Evolutionary conservation across 1,140 invertebrate species (phyloP), one percentile per base, ranked within the genome.

Genomic region (Papilio polytes): DNA sequence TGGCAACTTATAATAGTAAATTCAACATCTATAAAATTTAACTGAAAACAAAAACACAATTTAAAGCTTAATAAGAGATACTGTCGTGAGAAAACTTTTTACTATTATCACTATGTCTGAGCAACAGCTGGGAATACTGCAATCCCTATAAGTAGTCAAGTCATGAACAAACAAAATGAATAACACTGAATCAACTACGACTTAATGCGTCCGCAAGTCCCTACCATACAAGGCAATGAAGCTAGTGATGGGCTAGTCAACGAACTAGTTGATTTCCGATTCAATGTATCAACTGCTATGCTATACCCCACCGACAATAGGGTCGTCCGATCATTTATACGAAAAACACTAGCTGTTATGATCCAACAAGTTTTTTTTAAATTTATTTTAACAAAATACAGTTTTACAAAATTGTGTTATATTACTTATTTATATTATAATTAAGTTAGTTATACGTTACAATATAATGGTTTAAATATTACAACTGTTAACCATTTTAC

Each of bases 101-200:
- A 78, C n/a, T n/a, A 22, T 8, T 63, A 63, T 31, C 44, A 46
- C 56, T n/a, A 20, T 10, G 46, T 78, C 22, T 15, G 9, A 63
- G 53, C n/a, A 31, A 44, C 13, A 63, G 41, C 76, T 20, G 15
- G 53, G 36, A 63, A 78, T 13, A 8, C 26, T 26, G 31, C 77
- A 13, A 66, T 78, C 77, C 77, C 4, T 78, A 53, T 78, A 78
- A 78, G 77, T 46, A 46, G 18, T 66, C 13, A 22, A 78, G 56
- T 78, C 31, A 26, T 78, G 56, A 78, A 78, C 56, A 22, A 78
- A 78, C 77, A 78, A 78, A 78, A 66, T 78, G 59, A 78, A 78
- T 78, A 78, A 78, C 77, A 78, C 41, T 78, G 59, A 78, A 78
- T 78, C 36, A 15, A 78, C 59, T 22, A 78, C 77, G 59, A 78